Percentiles rank a stretch among this genome's conserved stretches.
Conservation (phyloP, 2,888 invertebrate species). For the Pogonocherus hispidulus region DNA sequence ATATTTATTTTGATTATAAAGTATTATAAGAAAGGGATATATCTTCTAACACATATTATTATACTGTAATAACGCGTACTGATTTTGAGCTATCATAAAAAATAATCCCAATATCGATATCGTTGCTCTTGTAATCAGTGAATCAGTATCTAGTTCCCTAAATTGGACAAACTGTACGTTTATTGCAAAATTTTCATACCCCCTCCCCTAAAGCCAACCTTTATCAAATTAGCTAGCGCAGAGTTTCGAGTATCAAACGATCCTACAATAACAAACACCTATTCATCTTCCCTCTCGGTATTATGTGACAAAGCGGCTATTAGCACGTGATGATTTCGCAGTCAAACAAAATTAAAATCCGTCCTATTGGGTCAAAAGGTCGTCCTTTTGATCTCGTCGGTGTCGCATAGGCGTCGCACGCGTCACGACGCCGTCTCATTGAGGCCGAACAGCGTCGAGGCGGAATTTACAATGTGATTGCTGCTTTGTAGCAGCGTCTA, state of each 20-base stretch:
- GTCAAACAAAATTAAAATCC: conserved; percentile 53
- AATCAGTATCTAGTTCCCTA: too few species aligned
- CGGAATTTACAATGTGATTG: conserved; percentile 69
- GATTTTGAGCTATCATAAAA: too few species aligned
- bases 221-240: conserved; percentile 1
- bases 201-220: too few species aligned
- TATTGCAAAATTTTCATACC: too few species aligned
- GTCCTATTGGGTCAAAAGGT: conserved; percentile 45
- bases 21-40: too few species aligned
- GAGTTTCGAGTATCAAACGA: conserved; percentile 29
- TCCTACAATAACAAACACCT: conserved; percentile 25
- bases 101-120: too few species aligned
- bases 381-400: conserved; percentile 52
- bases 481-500: conserved; percentile 62
- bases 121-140: too few species aligned
- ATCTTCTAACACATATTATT: too few species aligned
- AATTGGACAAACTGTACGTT: too few species aligned
- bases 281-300: conserved; percentile 5
- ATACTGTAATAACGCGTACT: too few species aligned
- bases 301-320: conserved; percentile 43
- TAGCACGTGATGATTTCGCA: conserved; percentile 44
- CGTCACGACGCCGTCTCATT: conserved; percentile 63
- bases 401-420: conserved; percentile 57
- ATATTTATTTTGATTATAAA: too few species aligned
- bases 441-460: conserved; percentile 65